These are phyloP conservation scores for Hydrophis major DNA, from an alignment of 2,797 vertebrate genomes.

Conservation along the genomic window DNA sequence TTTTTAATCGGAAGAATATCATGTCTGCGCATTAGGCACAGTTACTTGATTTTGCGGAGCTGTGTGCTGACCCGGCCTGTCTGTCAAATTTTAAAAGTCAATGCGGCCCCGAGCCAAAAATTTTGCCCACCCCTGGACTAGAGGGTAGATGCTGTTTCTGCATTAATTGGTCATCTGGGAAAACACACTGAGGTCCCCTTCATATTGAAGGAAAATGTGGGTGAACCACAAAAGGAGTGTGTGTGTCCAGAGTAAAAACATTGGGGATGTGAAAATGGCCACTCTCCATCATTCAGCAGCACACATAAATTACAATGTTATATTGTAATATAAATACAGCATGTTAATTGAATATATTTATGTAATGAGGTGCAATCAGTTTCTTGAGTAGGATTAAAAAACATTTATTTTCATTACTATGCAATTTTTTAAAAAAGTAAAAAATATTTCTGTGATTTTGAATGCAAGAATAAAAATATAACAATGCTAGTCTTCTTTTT, in stretches of 20 bases:
- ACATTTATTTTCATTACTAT: background rate
- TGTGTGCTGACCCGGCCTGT: too few species aligned
- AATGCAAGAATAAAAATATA: background rate
- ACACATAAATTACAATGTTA: background rate
- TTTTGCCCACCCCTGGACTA: background rate
- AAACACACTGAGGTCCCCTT: background rate
- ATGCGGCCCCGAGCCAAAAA: too few species aligned
- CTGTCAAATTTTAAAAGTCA: too few species aligned
- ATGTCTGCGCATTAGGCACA: too few species aligned
- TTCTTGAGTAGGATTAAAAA: background rate
- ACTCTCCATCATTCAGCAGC: background rate
- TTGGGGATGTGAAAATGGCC: background rate
- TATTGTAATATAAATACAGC: background rate
- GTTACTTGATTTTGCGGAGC: too few species aligned
- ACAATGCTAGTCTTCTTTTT: background rate
- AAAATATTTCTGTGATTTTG: background rate
- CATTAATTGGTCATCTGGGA: background rate
- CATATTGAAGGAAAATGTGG: background rate
- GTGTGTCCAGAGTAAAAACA: background rate
- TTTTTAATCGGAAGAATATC: too few species aligned
- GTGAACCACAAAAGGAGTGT: background rate
- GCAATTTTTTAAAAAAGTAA: background rate
- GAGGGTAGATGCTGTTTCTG: background rate
- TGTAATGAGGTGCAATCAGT: background rate
- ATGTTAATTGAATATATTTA: background rate